Percentiles rank a stretch among this genome's conserved stretches.
Conservation (phyloP, 2,888 invertebrate species). For the Chymomyza procnemis region DNA sequence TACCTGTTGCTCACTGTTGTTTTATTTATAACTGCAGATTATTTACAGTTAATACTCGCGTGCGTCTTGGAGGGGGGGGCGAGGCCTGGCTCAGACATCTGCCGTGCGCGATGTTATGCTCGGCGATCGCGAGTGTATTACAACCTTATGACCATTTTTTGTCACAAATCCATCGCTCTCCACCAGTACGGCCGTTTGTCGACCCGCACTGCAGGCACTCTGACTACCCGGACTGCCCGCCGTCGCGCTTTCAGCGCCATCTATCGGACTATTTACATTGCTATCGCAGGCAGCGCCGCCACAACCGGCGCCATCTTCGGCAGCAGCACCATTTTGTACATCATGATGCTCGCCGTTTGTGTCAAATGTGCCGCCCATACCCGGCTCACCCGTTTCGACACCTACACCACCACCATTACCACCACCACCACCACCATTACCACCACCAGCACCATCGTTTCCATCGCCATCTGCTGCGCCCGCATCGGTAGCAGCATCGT, state of each 20-base stretch:
- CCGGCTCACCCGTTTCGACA: slow-evolving; percentile 62
- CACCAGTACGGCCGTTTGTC: slow-evolving; percentile 91
- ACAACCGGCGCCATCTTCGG: slow-evolving; percentile 76
- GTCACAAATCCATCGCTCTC: slow-evolving; percentile 90
- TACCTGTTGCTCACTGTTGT: slow-evolving; percentile 31
- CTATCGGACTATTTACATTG: slow-evolving; percentile 63
- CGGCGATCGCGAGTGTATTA: slow-evolving; percentile 91
- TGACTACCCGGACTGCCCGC: slow-evolving; percentile 80
- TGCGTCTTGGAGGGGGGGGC: slow-evolving; percentile 84
- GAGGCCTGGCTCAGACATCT: slow-evolving; percentile 91
- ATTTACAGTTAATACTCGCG: slow-evolving; percentile 75
- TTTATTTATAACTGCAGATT: slow-evolving; percentile 34
- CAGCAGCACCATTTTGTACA: slow-evolving; percentile 42
- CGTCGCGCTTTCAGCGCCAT: slow-evolving; percentile 39
- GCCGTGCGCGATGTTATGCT: slow-evolving; percentile 89
- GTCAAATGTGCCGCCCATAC: slow-evolving; percentile 8
- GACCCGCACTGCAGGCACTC: slow-evolving; percentile 78
- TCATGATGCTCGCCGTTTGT: slow-evolving; percentile 11
- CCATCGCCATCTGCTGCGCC: slow-evolving; percentile 74
- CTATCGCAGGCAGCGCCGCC: slow-evolving; percentile 66
- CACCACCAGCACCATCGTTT: slow-evolving; percentile 77
- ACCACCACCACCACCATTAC: slow-evolving; percentile 51
- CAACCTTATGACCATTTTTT: slow-evolving; percentile 93
- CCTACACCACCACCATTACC: slow-evolving; percentile 68
- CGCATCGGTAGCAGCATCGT: slow-evolving; percentile 77